phyloP scores from a whole-genome alignment of 2,888 invertebrate genomes.

The Odontothrips loti region DNA sequence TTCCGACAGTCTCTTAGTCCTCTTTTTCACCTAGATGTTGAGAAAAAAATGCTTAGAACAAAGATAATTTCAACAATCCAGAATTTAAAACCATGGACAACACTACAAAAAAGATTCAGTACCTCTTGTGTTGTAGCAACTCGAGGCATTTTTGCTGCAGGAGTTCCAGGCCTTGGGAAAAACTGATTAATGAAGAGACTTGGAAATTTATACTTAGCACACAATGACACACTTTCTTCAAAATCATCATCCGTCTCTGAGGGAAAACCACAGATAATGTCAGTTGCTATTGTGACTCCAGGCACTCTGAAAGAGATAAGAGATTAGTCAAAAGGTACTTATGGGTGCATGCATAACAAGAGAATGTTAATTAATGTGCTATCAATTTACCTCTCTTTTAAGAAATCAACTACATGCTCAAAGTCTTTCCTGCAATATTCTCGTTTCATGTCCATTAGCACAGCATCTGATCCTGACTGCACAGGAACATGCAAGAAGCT shows the following conservation, averaged over 20 bases:
- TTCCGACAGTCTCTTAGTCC: slow-evolving; percentile 83
- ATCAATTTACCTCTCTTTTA: slow-evolving; percentile 60
- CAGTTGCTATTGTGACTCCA: slow-evolving; percentile 91
- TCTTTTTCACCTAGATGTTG: slow-evolving; percentile 64
- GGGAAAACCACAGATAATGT: slow-evolving; percentile 98
- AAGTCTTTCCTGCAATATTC: slow-evolving; percentile 91
- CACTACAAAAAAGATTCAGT: slow-evolving; percentile 28
- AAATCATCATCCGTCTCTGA: slow-evolving; percentile 91
- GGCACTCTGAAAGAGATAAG: slow-evolving; percentile 62
- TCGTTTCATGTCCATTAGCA: slow-evolving; percentile 91
- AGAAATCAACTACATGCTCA: slow-evolving; percentile 77
- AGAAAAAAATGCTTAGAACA: background rate
- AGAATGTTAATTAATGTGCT: slow-evolving; percentile 21
- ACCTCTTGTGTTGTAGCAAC: slow-evolving; percentile 59
- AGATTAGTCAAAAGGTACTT: slow-evolving; percentile 18
- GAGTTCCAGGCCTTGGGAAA: slow-evolving; percentile 93
- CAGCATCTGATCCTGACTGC: slow-evolving; percentile 94
- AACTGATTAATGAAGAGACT: slow-evolving; percentile 97
- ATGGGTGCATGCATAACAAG: slow-evolving; percentile 28
- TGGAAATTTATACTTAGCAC: slow-evolving; percentile 82
- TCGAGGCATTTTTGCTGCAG: slow-evolving; percentile 83
- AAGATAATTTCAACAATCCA: no score
- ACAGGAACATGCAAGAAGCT: slow-evolving; percentile 96
- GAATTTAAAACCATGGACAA: background rate
- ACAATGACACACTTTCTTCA: slow-evolving; percentile 76